A percentile compares a stretch with the other conserved stretches of the same genome.
Conservation (phyloP, 2,797 vertebrate genomes). For the Caiman crocodilus region DNA sequence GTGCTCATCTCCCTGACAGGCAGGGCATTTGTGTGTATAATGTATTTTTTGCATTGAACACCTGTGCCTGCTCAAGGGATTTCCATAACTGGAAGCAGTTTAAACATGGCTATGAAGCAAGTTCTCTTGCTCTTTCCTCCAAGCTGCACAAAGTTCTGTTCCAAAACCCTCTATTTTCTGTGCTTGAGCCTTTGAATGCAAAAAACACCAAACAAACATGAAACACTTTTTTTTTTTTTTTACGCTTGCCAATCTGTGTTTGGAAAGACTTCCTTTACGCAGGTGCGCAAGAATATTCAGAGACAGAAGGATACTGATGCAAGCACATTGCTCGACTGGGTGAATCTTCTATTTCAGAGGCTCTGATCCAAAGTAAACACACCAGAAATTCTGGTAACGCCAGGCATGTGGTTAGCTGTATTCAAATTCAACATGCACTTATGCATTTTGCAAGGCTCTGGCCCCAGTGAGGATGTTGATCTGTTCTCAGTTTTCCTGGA, state of each 20-base stretch:
- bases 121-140: background rate
- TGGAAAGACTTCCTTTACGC: background rate
- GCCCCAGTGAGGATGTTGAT: fast-evolving
- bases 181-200: background rate
- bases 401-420: background rate
- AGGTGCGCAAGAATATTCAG: background rate
- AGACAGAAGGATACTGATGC: background rate
- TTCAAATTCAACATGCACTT: background rate
- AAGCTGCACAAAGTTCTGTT: background rate
- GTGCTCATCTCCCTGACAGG: background rate
- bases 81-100: background rate
- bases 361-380: background rate
- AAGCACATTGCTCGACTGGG: background rate
- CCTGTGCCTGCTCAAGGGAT: background rate
- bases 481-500: background rate
- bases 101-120: background rate
- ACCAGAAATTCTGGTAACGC: background rate
- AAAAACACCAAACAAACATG: background rate
- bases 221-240: too few species aligned
- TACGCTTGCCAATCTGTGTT: background rate
- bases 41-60: background rate
- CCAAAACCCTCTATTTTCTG: background rate
- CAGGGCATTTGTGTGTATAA: background rate
- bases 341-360: background rate
- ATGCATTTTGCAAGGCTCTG: background rate